Percentiles rank a stretch among this genome's conserved stretches.
Conservation (phyloP, 2,797 vertebrate genomes). For the Spinus pinus region DNA sequence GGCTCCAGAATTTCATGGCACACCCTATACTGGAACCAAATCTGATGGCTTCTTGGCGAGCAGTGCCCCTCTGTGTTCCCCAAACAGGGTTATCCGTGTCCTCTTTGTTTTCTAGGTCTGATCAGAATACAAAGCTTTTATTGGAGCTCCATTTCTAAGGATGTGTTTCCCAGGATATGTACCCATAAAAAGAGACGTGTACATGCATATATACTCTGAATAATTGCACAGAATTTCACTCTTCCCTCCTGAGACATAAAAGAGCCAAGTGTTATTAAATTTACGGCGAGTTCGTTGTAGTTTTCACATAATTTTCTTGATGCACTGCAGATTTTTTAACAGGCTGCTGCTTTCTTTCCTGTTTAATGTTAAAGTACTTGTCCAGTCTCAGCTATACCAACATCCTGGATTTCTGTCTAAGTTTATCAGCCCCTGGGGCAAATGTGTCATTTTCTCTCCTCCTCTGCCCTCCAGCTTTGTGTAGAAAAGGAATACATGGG, state of each 20-base stretch:
- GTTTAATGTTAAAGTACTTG: not conserved
- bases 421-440: not conserved
- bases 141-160: not conserved
- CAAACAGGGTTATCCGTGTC: not conserved
- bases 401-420: not conserved
- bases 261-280: constrained; percentile 52
- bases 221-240: constrained; percentile 10
- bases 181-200: not conserved
- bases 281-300: constrained; percentile 11
- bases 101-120: not conserved
- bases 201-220: not conserved
- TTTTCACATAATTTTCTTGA: constrained; percentile 57
- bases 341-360: not conserved
- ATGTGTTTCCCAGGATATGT: not conserved
- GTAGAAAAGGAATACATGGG: not conserved
- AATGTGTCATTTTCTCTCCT: not conserved
- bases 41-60: constrained; percentile 59
- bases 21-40: constrained; percentile 24
- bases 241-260: constrained; percentile 32
- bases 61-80: not conserved
- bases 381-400: not conserved
- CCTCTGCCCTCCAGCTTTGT: not conserved
- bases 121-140: not conserved
- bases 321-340: constrained; percentile 57
- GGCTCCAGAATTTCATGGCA: constrained; percentile 51